Evolutionary conservation across 2,797 vertebrate species (phyloP).

Genomic region (Gastrophryne carolinensis): DNA sequence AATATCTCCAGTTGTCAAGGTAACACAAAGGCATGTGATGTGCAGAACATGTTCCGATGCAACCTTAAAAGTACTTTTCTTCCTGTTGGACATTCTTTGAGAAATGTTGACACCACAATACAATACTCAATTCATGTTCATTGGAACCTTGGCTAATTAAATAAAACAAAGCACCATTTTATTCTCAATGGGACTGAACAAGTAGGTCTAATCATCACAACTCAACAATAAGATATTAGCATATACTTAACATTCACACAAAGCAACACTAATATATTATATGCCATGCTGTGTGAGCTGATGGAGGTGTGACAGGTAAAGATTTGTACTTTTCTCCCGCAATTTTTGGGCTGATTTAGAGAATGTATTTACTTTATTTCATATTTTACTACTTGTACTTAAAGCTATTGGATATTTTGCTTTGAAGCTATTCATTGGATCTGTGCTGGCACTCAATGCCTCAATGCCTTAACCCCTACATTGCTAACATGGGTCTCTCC

Average conservation of each 20-base stretch:
- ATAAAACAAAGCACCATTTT: neutral
- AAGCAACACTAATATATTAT: no score
- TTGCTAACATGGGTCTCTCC: no score
- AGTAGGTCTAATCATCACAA: neutral
- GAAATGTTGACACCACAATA: neutral
- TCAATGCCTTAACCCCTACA: no score
- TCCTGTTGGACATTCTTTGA: neutral
- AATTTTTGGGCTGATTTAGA: no score
- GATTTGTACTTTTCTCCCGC: no score
- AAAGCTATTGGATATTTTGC: no score
- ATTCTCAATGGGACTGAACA: neutral
- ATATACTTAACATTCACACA: neutral
- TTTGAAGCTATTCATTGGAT: no score
- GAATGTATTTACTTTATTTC: no score
- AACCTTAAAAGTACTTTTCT: conserved; percentile 27
- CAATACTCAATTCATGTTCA: neutral
- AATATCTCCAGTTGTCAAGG: conserved; percentile 64
- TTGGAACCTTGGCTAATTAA: neutral
- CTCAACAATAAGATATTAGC: neutral
- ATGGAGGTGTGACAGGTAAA: no score
- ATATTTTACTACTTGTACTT: no score
- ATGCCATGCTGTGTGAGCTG: no score
- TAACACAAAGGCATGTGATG: conserved; percentile 56
- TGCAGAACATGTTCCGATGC: conserved; percentile 50
- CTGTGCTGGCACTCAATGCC: no score